phyloP scores from a whole-genome alignment of 2,888 invertebrate genomes.

The Toxonevra muliebris region DNA sequence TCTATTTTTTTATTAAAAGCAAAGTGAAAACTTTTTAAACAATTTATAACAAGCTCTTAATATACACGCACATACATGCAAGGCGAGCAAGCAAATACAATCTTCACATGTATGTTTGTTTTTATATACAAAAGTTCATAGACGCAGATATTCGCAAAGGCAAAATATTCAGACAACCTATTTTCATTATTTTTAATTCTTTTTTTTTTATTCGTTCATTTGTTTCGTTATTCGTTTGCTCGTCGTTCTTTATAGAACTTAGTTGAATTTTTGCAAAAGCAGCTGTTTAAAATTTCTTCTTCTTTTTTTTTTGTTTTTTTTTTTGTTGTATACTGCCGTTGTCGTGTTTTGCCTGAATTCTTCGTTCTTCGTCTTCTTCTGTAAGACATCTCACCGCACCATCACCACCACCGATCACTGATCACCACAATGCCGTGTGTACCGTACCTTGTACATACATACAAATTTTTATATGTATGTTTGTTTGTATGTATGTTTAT shows the following conservation, averaged over 20 bases:
- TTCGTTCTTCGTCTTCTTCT: too few species aligned
- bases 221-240: neutral
- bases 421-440: too few species aligned
- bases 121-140: slow-evolving; percentile 13
- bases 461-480: neutral
- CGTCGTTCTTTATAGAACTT: too few species aligned
- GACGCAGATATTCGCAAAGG: slow-evolving; percentile 29
- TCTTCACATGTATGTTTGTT: neutral
- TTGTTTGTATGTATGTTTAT: neutral
- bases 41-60: too few species aligned
- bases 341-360: too few species aligned
- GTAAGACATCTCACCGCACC: too few species aligned
- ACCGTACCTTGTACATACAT: too few species aligned
- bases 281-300: slow-evolving; percentile 27
- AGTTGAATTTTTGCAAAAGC: slow-evolving; percentile 20
- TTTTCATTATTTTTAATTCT: slow-evolving; percentile 20
- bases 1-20: too few species aligned
- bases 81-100: neutral
- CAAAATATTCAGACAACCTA: slow-evolving; percentile 27
- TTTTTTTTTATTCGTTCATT: slow-evolving; percentile 18
- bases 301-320: too few species aligned
- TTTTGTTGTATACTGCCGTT: too few species aligned
- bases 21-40: too few species aligned
- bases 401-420: too few species aligned
- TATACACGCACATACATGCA: neutral